Evolutionary conservation across 2,888 invertebrate genomes (phyloP).

Genomic region (Seira ritae): DNA sequence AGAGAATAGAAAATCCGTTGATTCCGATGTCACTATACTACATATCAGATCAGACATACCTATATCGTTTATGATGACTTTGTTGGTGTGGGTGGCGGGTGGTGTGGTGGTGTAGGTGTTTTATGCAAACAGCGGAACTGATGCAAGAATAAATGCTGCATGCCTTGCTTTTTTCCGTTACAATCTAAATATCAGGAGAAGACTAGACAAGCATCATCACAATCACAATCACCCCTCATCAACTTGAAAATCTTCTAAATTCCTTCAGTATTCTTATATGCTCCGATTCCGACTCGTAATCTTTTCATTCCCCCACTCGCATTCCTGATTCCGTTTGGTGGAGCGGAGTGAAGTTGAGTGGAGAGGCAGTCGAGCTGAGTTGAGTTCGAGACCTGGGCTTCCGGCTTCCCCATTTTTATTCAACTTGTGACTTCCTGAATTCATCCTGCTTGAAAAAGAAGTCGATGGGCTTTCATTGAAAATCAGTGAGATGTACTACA

Average conservation of each 20-base stretch:
- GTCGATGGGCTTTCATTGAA: neutral
- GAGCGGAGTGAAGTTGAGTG: slow-evolving; percentile 10
- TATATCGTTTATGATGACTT: slow-evolving; percentile 17
- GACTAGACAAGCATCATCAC: no score
- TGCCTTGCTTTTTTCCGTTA: neutral
- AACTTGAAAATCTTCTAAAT: slow-evolving; percentile 13
- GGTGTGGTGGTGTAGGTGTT: neutral
- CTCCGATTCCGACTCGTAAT: neutral
- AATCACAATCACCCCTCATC: neutral
- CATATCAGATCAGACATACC: neutral
- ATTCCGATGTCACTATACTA: neutral
- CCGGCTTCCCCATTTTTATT: slow-evolving; percentile 45
- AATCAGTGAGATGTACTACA: no score
- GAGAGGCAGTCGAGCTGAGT: no score
- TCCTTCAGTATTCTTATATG: neutral
- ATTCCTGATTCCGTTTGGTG: slow-evolving; percentile 7
- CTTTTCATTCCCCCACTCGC: slow-evolving; percentile 21
- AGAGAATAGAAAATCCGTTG: neutral
- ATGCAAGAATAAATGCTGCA: neutral
- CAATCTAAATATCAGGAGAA: neutral
- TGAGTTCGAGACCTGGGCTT: slow-evolving; percentile 37
- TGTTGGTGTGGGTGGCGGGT: no score
- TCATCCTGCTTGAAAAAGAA: slow-evolving; percentile 20
- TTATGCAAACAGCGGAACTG: slow-evolving; percentile 9
- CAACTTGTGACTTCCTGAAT: slow-evolving; percentile 35